phyloP scores from a whole-genome alignment of 2,888 invertebrate species.

The Drosophila fulvimacula region DNA sequence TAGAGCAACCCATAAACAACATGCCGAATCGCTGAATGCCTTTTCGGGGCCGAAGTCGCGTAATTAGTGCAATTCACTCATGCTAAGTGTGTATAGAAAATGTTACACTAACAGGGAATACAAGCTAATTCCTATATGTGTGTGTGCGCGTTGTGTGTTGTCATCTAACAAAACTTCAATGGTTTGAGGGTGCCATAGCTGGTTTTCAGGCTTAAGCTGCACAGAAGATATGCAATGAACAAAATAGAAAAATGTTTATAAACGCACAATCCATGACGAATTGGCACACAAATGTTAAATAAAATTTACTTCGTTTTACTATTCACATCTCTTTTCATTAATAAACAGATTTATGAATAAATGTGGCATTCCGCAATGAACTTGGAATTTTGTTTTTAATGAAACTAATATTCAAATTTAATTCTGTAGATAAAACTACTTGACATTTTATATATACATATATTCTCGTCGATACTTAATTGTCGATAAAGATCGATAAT shows the following conservation, averaged over 20 bases:
- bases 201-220: slow-evolving; percentile 31
- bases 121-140: background rate
- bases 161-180: slow-evolving; percentile 63
- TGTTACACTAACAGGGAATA: slow-evolving; percentile 53
- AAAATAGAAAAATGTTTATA: background rate
- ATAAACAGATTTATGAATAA: background rate
- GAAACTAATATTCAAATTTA: too few species aligned
- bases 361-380: background rate
- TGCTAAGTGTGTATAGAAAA: slow-evolving; percentile 68
- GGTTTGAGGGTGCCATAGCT: slow-evolving; percentile 41
- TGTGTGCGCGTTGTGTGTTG: slow-evolving; percentile 48
- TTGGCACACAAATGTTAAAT: background rate
- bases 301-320: background rate
- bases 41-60: slow-evolving; percentile 55
- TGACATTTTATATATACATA: too few species aligned
- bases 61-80: slow-evolving; percentile 77
- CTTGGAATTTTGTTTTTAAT: background rate
- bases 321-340: background rate
- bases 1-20: slow-evolving; percentile 47
- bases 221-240: slow-evolving; percentile 14
- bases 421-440: too few species aligned
- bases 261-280: background rate
- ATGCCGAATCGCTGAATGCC: slow-evolving; percentile 29
- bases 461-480: too few species aligned
- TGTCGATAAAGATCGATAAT: too few species aligned